Evolutionary conservation across 1,140 invertebrate species (phyloP).

Genomic region (Eulimnadia texana): DNA sequence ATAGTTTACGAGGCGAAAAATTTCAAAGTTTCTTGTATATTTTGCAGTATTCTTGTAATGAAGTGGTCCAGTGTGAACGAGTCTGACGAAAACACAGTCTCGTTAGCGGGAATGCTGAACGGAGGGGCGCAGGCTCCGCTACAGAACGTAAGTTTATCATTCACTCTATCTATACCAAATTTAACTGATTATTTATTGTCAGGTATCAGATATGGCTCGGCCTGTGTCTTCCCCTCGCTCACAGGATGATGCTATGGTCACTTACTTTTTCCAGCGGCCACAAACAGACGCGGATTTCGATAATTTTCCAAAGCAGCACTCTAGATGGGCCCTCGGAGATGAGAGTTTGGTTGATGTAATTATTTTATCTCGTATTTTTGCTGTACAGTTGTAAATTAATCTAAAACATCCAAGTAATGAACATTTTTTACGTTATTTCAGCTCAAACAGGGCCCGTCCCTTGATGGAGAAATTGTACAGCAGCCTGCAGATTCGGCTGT

Average conservation of each 20-base stretch:
- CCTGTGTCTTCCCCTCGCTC: slow-evolving; percentile 28
- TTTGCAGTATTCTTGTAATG: background rate
- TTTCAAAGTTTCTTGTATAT: too few species aligned
- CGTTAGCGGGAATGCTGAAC: background rate
- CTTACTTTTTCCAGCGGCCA: slow-evolving; percentile 70
- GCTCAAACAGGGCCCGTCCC: background rate
- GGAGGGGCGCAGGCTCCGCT: slow-evolving; percentile 2
- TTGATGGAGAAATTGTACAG: background rate
- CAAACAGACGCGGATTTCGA: slow-evolving; percentile 58
- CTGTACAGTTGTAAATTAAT: background rate
- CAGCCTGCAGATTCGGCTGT: background rate
- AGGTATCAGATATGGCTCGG: slow-evolving; percentile 6
- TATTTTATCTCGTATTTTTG: slow-evolving; percentile 18
- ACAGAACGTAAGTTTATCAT: slow-evolving; percentile 3
- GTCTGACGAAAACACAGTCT: slow-evolving; percentile 1
- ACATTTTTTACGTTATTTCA: too few species aligned
- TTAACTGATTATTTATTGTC: background rate
- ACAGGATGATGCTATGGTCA: slow-evolving; percentile 72
- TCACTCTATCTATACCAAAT: background rate
- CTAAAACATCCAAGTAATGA: too few species aligned
- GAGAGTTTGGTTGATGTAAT: slow-evolving; percentile 59
- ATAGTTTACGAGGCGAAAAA: too few species aligned
- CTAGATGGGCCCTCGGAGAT: slow-evolving; percentile 62
- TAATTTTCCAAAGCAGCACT: slow-evolving; percentile 41
- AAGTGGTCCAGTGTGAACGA: slow-evolving; percentile 6